Conservation (phyloP, 2,888 invertebrate species). For the Aleiodes leptofemur region DNA sequence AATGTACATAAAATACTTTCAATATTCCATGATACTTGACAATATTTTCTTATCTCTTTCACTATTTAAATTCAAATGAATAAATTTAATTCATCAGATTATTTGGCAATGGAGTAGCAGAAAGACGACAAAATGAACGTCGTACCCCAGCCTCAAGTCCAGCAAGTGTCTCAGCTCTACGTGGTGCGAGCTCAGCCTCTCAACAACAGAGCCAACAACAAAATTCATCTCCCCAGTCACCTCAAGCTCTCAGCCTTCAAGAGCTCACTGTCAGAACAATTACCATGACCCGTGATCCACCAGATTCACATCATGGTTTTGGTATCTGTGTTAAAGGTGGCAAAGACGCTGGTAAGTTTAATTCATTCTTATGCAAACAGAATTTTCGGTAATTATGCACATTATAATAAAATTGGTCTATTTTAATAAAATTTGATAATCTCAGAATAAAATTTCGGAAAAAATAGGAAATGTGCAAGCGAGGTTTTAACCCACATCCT, state of each 20-base stretch:
- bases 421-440: too few relatives aligned
- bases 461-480: too few relatives aligned
- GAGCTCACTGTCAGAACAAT: constrained; percentile 89
- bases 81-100: constrained; percentile 62
- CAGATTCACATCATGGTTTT: constrained; percentile 89
- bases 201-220: constrained; percentile 58
- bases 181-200: constrained; percentile 60
- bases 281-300: constrained; percentile 89
- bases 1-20: too few relatives aligned
- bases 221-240: constrained; percentile 76
- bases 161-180: constrained; percentile 75
- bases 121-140: constrained; percentile 78
- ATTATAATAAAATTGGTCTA: too few relatives aligned
- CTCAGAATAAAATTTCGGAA: too few relatives aligned
- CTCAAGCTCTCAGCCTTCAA: constrained; percentile 80
- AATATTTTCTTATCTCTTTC: too few relatives aligned
- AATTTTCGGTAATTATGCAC: constrained; percentile 6
- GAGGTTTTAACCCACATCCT: too few relatives aligned
- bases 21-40: too few relatives aligned
- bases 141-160: constrained; percentile 88
- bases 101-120: constrained; percentile 70
- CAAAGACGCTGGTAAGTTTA: constrained; percentile 86
- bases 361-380: constrained; percentile 28
- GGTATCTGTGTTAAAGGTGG: constrained; percentile 95
- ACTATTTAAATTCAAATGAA: background rate